Conservation (phyloP, 2,888 invertebrate species). For the Salticus scenicus region DNA sequence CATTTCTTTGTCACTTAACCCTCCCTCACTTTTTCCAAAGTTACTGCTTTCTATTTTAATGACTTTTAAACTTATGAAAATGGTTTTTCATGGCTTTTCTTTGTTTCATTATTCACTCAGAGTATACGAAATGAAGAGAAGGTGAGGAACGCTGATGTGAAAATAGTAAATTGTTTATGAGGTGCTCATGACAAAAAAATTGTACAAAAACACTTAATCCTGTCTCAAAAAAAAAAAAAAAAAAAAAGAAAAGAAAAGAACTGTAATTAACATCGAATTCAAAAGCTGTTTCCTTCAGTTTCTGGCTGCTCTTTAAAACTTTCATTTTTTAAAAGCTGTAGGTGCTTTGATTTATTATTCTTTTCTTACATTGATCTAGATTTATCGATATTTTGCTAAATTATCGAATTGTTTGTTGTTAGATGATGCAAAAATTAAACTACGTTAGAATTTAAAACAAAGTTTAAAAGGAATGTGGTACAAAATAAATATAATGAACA, state of each 20-base stretch:
- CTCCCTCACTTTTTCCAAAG: background rate
- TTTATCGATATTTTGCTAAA: no score
- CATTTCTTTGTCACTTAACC: conserved; percentile 33
- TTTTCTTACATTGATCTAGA: no score
- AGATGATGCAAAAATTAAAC: no score
- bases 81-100: conserved; percentile 22
- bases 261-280: conserved; percentile 6
- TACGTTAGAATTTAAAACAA: no score
- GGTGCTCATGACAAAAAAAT: background rate
- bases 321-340: background rate
- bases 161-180: conserved; percentile 9
- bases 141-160: background rate
- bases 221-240: no score
- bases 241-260: background rate
- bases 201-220: no score
- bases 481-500: no score
- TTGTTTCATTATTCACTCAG: conserved; percentile 31
- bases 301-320: no score
- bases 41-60: conserved; percentile 28
- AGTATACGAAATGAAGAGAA: background rate
- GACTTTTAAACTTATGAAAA: conserved; percentile 29
- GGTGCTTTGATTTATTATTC: background rate
- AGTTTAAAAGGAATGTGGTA: no score
- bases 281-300: background rate
- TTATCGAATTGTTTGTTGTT: no score